phyloP scores from a whole-genome alignment of 2,888 invertebrate genomes.

The Pelosia muscerda region DNA sequence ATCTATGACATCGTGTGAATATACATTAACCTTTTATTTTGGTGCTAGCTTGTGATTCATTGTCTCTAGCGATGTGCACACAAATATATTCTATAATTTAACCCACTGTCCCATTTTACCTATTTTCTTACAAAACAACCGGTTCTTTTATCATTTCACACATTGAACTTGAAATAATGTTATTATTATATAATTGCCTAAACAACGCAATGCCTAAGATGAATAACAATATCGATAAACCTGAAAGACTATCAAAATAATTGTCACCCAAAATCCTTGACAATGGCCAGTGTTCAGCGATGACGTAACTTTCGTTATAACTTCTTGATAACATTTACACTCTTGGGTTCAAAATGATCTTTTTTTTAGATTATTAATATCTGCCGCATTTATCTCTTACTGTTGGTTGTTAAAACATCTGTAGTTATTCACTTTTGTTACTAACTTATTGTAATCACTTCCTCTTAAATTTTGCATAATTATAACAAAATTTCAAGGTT shows the following conservation, averaged over 20 bases:
- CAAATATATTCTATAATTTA: not conserved
- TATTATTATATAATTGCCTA: constrained; percentile 7
- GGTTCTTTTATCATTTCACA: constrained; percentile 7
- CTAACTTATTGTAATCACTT: not conserved
- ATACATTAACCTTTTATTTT: not conserved
- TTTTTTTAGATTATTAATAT: constrained; percentile 18
- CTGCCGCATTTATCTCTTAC: constrained; percentile 25
- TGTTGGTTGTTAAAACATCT: constrained; percentile 38
- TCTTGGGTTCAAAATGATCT: constrained; percentile 44
- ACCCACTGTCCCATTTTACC: not conserved
- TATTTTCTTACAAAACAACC: not conserved
- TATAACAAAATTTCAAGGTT: not conserved
- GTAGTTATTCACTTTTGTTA: constrained; percentile 1
- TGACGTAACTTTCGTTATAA: constrained; percentile 41
- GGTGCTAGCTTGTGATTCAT: not conserved
- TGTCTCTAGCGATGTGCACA: not conserved
- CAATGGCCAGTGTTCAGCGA: constrained; percentile 44
- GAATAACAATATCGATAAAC: constrained; percentile 9
- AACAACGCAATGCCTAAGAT: constrained; percentile 13
- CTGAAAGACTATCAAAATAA: constrained; percentile 14
- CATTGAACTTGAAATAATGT: constrained; percentile 1
- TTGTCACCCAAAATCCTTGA: constrained; percentile 44
- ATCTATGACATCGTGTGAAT: not conserved
- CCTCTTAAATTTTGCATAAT: not conserved
- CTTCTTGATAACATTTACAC: constrained; percentile 46